Percentiles rank a stretch among this genome's conserved stretches.
These are phyloP conservation scores for Hydrotaea diabolus DNA, from an alignment of 2,888 invertebrate species.

Conservation along the genomic window DNA sequence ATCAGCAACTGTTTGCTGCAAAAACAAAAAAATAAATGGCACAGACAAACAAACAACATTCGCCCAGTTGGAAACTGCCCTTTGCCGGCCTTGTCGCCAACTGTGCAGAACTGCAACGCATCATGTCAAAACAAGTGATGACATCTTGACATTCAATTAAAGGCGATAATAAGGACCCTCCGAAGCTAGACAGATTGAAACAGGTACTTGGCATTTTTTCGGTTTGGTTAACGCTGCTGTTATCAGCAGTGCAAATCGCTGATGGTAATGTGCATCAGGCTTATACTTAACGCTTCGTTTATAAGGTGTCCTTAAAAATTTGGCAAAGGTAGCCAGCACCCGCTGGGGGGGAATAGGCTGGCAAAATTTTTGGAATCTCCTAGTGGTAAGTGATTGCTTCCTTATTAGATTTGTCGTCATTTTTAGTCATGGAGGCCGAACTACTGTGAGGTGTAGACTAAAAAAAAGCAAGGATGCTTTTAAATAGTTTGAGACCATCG, in stretches of 20 bases:
- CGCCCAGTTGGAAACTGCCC: constrained; percentile 14
- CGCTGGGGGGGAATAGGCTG: constrained; percentile 1
- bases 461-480: too few relatives aligned
- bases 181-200: constrained; percentile 11
- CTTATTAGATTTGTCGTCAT: constrained; percentile 22
- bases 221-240: not conserved
- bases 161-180: not conserved
- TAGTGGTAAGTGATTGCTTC: not conserved
- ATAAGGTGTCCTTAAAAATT: not conserved
- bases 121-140: constrained; percentile 14
- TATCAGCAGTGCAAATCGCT: not conserved
- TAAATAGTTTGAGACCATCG: too few relatives aligned
- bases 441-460: not conserved
- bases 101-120: not conserved
- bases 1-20: not conserved
- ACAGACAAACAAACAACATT: not conserved
- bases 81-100: too few relatives aligned
- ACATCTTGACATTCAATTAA: constrained; percentile 11
- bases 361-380: not conserved
- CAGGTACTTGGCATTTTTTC: constrained; percentile 2
- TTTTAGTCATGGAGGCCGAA: not conserved
- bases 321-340: not conserved
- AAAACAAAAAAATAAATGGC: not conserved
- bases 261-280: not conserved
- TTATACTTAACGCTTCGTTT: constrained; percentile 19